Conservation (phyloP, 2,113 vertebrate genomes). For the Mesoclemmys tuberculata region DNA sequence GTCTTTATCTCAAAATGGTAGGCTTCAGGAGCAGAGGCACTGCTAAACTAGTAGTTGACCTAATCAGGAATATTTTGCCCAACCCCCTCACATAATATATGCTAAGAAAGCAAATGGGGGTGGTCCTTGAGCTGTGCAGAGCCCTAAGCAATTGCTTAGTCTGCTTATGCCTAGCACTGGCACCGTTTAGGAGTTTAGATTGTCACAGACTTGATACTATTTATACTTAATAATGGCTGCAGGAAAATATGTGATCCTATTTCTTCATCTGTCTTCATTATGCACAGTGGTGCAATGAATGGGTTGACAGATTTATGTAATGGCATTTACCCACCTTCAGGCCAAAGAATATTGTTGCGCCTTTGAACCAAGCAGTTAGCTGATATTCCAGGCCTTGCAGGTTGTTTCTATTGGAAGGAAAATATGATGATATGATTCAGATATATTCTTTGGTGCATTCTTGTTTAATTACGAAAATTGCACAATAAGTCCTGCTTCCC, state of each 20-base stretch:
- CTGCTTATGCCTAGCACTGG: too few relatives aligned
- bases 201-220: neutral
- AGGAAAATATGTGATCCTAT: neutral
- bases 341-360: neutral
- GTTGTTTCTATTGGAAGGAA: neutral
- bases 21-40: neutral
- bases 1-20: neutral
- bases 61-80: too few relatives aligned
- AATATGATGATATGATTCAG: neutral
- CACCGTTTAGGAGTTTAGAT: neutral
- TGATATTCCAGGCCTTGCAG: neutral
- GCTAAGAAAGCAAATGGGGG: too few relatives aligned
- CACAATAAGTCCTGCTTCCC: neutral
- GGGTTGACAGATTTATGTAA: neutral
- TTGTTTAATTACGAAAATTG: neutral
- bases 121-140: too few relatives aligned
- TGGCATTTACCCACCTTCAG: neutral
- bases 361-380: neutral
- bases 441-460: neutral
- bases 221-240: neutral
- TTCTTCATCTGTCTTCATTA: neutral
- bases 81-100: too few relatives aligned
- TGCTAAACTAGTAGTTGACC: too few relatives aligned
- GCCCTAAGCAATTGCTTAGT: too few relatives aligned
- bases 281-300: neutral